Conservation (phyloP, 2,797 vertebrate genomes). For the Phataginus tricuspis region DNA sequence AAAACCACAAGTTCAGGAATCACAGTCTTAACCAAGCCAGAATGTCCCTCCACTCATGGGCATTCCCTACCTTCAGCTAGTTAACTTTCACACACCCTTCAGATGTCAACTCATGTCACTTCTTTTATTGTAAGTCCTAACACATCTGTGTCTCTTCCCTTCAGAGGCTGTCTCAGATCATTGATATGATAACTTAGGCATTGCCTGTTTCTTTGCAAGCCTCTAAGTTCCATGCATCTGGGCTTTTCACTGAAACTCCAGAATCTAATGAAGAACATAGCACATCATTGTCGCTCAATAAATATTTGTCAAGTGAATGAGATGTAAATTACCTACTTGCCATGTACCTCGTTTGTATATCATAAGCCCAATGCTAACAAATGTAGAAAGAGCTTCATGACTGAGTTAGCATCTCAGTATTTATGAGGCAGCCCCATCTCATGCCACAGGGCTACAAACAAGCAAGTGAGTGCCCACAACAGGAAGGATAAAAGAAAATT, state of each 20-base stretch:
- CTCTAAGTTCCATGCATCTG: not conserved
- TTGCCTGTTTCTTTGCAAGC: not conserved
- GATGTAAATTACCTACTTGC: no score
- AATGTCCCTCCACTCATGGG: not conserved
- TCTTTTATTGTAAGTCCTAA: not conserved
- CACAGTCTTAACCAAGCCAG: not conserved
- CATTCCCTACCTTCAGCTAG: not conserved
- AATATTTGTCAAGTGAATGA: not conserved
- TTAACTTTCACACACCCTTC: not conserved
- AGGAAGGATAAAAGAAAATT: not conserved
- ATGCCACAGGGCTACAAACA: not conserved
- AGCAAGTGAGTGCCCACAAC: not conserved
- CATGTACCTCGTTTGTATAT: not conserved
- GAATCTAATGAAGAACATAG: not conserved
- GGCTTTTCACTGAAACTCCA: not conserved
- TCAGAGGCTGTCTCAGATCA: not conserved
- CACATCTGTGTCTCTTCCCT: not conserved
- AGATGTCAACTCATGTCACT: not conserved
- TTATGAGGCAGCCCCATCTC: not conserved
- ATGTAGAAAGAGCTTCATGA: not conserved
- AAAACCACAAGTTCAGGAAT: not conserved
- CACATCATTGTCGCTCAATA: not conserved
- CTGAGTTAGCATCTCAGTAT: not conserved
- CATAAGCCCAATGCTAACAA: not conserved
- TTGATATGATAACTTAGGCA: not conserved